Evolutionary conservation across 1,140 invertebrate genomes (phyloP).

Genomic region (Anastrepha ludens): DNA sequence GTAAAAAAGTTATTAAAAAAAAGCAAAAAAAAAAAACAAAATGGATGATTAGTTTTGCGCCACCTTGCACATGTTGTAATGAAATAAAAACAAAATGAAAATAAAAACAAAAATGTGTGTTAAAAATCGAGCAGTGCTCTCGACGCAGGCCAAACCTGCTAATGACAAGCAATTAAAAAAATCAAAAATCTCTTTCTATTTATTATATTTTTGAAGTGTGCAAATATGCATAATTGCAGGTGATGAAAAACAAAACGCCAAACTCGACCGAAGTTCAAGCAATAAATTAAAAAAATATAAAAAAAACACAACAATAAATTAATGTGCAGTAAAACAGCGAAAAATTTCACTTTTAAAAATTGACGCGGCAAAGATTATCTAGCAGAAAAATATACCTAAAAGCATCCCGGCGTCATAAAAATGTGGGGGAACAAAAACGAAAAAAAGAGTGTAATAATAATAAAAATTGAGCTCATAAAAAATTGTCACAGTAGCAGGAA

Average conservation of each 20-base stretch:
- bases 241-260: neutral
- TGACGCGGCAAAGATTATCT: neutral
- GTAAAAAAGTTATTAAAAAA: too few species aligned
- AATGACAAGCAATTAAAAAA: neutral
- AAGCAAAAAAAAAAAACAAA: too few species aligned
- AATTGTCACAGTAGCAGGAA: neutral
- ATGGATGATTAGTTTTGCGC: too few species aligned
- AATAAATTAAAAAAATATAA: neutral
- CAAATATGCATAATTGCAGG: neutral
- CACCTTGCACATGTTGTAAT: too few species aligned
- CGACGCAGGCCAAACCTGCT: neutral
- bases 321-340: neutral
- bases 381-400: too few species aligned
- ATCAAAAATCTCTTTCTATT: neutral
- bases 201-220: neutral
- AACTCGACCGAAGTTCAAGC: neutral
- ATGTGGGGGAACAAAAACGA: neutral
- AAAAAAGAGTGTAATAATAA: neutral
- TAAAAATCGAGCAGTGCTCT: too few species aligned
- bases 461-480: neutral
- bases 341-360: constrained; percentile 24
- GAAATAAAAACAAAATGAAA: too few species aligned
- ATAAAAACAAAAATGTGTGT: too few species aligned
- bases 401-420: too few species aligned
- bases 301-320: neutral